These are phyloP conservation scores for Carduelis carduelis DNA, from an alignment of 2,797 vertebrate genomes.

Conservation along the genomic window DNA sequence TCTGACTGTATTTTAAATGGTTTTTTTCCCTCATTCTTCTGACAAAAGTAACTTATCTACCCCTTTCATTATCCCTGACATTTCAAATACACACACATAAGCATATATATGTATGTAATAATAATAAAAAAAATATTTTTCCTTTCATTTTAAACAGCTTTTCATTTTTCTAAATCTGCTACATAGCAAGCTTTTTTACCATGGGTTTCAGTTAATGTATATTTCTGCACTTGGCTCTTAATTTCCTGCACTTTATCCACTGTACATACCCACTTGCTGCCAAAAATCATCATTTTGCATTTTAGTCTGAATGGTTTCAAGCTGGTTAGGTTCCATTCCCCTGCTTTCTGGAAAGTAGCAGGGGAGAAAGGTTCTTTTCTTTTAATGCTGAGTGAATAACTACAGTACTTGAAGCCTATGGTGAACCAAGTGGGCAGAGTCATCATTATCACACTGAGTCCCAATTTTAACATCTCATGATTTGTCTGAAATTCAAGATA, in stretches of 20 bases:
- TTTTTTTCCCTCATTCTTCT: slow-evolving; percentile 44
- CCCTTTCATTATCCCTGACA: slow-evolving; percentile 5
- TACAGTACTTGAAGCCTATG: slow-evolving; percentile 1
- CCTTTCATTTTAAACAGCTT: slow-evolving; percentile 42
- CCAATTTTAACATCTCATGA: slow-evolving; percentile 42
- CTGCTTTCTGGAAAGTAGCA: neutral
- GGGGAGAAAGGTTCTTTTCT: slow-evolving; percentile 31
- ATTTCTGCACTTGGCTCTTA: slow-evolving; percentile 36
- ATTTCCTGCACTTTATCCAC: slow-evolving; percentile 9
- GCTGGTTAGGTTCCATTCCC: slow-evolving; percentile 47
- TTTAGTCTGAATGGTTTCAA: slow-evolving; percentile 58
- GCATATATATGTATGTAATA: neutral
- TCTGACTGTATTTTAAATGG: slow-evolving; percentile 42
- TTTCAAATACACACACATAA: neutral
- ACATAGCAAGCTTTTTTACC: slow-evolving; percentile 8
- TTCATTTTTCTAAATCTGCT: slow-evolving; percentile 49
- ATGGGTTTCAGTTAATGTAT: slow-evolving; percentile 49
- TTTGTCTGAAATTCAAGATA: slow-evolving; percentile 40
- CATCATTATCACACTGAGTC: slow-evolving; percentile 51
- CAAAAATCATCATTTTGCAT: slow-evolving; percentile 49
- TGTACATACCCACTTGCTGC: slow-evolving; percentile 19
- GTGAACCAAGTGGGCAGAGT: slow-evolving; percentile 47
- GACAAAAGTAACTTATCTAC: slow-evolving; percentile 43
- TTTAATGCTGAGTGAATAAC: slow-evolving; percentile 38
- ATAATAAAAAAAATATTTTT: neutral